phyloP scores from a whole-genome alignment of 2,797 vertebrate genomes.

The Sebastes variabilis region DNA sequence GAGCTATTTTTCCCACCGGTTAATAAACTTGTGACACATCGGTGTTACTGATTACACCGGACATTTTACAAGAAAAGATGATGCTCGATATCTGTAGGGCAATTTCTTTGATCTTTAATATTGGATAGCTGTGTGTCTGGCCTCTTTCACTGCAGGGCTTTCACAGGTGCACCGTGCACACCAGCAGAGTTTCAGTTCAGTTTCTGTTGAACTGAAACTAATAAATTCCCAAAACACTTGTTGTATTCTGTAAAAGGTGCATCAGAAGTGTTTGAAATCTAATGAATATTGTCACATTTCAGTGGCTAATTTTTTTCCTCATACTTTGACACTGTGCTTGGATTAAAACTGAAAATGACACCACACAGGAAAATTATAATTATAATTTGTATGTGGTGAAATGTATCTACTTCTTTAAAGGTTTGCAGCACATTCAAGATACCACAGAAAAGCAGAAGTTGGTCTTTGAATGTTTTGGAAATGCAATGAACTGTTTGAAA shows the following conservation, averaged over 20 bases:
- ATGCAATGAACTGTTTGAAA: not conserved
- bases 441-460: not conserved
- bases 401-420: not conserved
- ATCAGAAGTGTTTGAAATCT: not conserved
- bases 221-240: not conserved
- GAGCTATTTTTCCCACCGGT: too few relatives aligned
- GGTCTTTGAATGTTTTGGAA: not conserved
- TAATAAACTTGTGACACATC: too few relatives aligned
- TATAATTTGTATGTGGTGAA: not conserved
- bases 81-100: too few relatives aligned
- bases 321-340: not conserved
- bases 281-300: not conserved
- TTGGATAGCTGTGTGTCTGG: too few relatives aligned
- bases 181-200: not conserved
- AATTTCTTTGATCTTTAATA: too few relatives aligned
- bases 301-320: not conserved
- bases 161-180: too few relatives aligned
- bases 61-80: too few relatives aligned
- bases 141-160: too few relatives aligned
- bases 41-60: too few relatives aligned
- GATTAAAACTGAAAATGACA: not conserved
- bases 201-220: not conserved
- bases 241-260: not conserved
- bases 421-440: not conserved
- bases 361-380: not conserved